phyloP scores from a whole-genome alignment of 2,888 invertebrate genomes.

The Drosophila lacicola region DNA sequence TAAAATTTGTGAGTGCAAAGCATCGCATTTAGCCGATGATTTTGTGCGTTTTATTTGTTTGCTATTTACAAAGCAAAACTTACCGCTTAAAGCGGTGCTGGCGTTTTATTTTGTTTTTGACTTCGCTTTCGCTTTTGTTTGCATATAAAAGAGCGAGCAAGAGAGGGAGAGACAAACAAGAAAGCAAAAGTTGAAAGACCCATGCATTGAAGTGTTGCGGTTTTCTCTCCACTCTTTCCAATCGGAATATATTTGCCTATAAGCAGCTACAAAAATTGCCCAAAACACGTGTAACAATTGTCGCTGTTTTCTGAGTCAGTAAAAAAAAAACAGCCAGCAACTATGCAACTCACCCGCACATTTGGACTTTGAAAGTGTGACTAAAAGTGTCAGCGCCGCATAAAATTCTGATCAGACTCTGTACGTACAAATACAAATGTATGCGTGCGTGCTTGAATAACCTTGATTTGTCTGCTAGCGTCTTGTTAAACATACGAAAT shows the following conservation, averaged over 20 bases:
- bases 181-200: conserved; percentile 18
- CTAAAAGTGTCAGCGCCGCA: conserved; percentile 20
- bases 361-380: conserved; percentile 44
- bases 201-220: conserved; percentile 14
- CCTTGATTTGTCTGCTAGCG: conserved; percentile 57
- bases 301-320: conserved; percentile 36
- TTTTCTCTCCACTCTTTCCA: conserved; percentile 10
- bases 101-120: conserved; percentile 31
- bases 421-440: not conserved
- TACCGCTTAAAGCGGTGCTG: conserved; percentile 16
- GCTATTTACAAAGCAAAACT: conserved; percentile 24
- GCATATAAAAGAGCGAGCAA: conserved; percentile 2
- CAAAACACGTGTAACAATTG: conserved; percentile 44
- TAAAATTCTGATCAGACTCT: conserved; percentile 9
- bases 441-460: conserved; percentile 31
- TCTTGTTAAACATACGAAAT: conserved; percentile 8
- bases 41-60: not conserved
- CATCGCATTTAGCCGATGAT: conserved; percentile 1
- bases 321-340: not conserved
- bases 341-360: conserved; percentile 32
- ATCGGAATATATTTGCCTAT: not conserved
- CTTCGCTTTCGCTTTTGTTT: conserved; percentile 52
- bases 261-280: conserved; percentile 27
- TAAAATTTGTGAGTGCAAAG: conserved; percentile 8
- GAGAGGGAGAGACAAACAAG: not conserved